These are phyloP conservation scores for Aegotheles bennettii DNA, from an alignment of 2,113 vertebrate genomes.

Conservation along the genomic window DNA sequence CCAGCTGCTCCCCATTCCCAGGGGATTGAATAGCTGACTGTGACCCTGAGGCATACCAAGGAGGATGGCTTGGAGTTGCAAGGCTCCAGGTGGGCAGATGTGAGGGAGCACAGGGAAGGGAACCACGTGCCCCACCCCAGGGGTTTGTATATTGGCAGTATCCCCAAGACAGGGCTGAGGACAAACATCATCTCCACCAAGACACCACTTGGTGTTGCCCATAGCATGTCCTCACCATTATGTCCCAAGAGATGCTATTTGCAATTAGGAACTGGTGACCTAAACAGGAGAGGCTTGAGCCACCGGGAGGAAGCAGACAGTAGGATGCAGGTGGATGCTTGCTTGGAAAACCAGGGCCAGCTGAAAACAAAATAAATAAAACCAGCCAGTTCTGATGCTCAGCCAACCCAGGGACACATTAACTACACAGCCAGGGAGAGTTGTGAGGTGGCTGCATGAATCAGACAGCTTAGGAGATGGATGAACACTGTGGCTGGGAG, in stretches of 20 bases:
- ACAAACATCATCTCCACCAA: neutral
- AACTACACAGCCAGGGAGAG: neutral
- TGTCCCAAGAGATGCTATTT: neutral
- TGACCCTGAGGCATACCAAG: accelerated
- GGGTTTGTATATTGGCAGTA: neutral
- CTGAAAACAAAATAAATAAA: neutral
- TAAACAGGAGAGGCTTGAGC: neutral
- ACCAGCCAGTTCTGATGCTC: neutral
- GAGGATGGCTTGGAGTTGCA: neutral
- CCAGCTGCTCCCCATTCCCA: neutral
- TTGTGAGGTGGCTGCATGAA: neutral
- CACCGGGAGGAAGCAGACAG: neutral
- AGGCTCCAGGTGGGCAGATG: neutral
- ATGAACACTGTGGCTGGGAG: neutral
- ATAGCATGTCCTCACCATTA: neutral
- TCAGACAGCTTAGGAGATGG: neutral
- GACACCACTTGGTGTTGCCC: neutral
- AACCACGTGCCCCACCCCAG: accelerated
- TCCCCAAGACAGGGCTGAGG: neutral
- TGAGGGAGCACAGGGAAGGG: neutral
- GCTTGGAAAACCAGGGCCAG: neutral
- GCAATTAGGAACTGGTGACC: neutral
- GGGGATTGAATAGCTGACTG: accelerated
- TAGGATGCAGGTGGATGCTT: neutral
- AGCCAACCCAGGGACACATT: neutral